Percentiles rank a stretch among this genome's conserved stretches.
Conservation (phyloP, 2,888 invertebrate species). For the Cheilosia variabilis region DNA sequence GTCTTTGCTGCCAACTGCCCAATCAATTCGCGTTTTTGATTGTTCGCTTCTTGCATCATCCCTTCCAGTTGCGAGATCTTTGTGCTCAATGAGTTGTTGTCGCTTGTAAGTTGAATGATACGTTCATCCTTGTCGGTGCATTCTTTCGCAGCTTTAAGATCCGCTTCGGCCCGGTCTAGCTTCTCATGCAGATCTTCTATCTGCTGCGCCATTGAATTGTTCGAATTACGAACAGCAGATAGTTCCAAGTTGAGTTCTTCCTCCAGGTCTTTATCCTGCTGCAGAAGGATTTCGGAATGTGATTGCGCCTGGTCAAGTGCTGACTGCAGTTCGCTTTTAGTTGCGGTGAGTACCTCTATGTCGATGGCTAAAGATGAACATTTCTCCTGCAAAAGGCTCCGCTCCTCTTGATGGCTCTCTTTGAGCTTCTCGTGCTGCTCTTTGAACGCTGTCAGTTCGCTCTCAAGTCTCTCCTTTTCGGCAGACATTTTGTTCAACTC, state of each 20-base stretch:
- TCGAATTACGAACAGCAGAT: slow-evolving; percentile 19
- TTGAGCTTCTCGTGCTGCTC: slow-evolving; percentile 48
- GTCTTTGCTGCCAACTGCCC: not conserved
- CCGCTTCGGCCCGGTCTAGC: slow-evolving; percentile 25
- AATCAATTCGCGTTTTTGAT: not conserved
- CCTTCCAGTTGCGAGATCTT: slow-evolving; percentile 31
- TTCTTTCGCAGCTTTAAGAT: slow-evolving; percentile 10
- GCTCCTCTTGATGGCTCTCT: slow-evolving; percentile 19
- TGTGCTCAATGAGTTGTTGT: slow-evolving; percentile 9
- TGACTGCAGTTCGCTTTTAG: slow-evolving; percentile 31
- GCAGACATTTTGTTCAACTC: slow-evolving; percentile 3
- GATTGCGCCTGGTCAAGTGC: slow-evolving; percentile 31
- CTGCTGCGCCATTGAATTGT: slow-evolving; percentile 36
- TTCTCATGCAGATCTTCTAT: slow-evolving; percentile 44
- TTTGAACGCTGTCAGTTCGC: slow-evolving; percentile 46
- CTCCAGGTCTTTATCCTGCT: slow-evolving; percentile 41
- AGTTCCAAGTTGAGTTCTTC: slow-evolving; percentile 42
- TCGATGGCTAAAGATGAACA: not conserved
- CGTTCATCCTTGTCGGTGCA: slow-evolving; percentile 23
- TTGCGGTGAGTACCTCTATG: not conserved
- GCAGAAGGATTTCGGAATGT: slow-evolving; percentile 12
- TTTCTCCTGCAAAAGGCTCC: slow-evolving; percentile 17
- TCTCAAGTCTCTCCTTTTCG: slow-evolving; percentile 14
- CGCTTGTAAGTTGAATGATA: not conserved
- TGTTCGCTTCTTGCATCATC: slow-evolving; percentile 3